Conservation (phyloP, 2,113 vertebrate species). For the Zosterops lateralis region DNA sequence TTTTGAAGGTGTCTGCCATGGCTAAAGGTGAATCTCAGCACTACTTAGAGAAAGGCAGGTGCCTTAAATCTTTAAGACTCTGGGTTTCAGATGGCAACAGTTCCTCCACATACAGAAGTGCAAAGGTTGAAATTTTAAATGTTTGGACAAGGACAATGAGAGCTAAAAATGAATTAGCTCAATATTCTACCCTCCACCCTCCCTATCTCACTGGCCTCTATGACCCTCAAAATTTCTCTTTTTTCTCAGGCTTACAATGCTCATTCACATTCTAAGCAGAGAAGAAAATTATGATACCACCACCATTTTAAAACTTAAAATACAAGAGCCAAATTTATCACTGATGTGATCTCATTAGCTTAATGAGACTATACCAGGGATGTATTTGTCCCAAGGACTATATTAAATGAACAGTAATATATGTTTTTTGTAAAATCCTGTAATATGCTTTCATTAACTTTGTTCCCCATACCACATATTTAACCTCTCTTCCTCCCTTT, state of each 20-base stretch:
- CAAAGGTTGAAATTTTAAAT: background rate
- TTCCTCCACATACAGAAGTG: background rate
- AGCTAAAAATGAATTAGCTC: background rate
- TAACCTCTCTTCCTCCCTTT: conserved; percentile 47
- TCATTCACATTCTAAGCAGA: background rate
- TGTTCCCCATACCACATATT: conserved; percentile 52
- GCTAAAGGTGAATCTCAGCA: background rate
- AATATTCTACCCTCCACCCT: background rate
- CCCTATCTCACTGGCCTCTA: background rate
- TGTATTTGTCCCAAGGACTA: conserved; percentile 51
- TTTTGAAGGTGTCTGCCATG: background rate
- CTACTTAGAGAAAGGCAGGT: background rate
- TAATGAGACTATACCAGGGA: conserved; percentile 55
- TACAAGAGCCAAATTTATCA: conserved; percentile 40
- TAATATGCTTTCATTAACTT: conserved; percentile 63
- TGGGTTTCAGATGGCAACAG: background rate
- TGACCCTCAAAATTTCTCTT: background rate
- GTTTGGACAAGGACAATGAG: background rate
- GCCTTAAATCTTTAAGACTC: background rate
- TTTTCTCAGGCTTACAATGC: background rate
- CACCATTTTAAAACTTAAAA: conserved; percentile 33
- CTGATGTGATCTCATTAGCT: conserved; percentile 51
- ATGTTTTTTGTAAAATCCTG: conserved; percentile 28
- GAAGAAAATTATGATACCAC: background rate
- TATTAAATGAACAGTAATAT: conserved; percentile 54